Percentiles rank a stretch among this genome's conserved stretches.
phyloP scores from a whole-genome alignment of 2,113 vertebrate species.

The Diglossa brunneiventris region DNA sequence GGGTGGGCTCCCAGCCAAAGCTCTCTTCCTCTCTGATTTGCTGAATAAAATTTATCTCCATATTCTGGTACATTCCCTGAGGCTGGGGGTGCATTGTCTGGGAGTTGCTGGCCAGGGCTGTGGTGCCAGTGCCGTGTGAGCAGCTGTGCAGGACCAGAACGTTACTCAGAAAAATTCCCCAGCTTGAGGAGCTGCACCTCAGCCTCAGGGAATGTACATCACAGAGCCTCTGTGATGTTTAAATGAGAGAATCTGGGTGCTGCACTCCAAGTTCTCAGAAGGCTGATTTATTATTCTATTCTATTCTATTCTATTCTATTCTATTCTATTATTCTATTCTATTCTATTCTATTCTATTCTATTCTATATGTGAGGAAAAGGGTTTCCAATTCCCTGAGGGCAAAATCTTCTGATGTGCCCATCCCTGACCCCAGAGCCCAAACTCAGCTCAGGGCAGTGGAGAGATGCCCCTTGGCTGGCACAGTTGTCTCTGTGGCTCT shows the following conservation, averaged over 20 bases:
- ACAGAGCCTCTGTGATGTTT: background rate
- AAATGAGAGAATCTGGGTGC: background rate
- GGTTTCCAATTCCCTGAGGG: background rate
- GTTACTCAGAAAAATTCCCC: background rate
- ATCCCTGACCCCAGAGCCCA: background rate
- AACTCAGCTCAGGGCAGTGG: background rate
- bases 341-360: too few relatives aligned
- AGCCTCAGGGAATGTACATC: background rate
- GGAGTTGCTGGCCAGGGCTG: background rate
- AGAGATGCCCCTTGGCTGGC: background rate
- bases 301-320: too few relatives aligned
- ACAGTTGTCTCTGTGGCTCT: background rate
- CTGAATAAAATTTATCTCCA: background rate
- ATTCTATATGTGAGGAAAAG: background rate
- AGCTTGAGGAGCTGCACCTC: background rate
- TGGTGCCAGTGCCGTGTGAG: background rate
- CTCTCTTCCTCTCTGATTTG: background rate
- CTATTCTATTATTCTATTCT: too few relatives aligned
- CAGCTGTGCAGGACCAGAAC: background rate
- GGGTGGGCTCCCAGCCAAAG: background rate
- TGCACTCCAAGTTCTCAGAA: background rate
- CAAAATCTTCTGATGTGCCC: fast-evolving
- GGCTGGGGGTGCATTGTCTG: background rate
- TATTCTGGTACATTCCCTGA: background rate
- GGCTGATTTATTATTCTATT: too few relatives aligned